These are phyloP conservation scores for Thunnus albacares DNA, from an alignment of 2,797 vertebrate species.

Conservation along the genomic window DNA sequence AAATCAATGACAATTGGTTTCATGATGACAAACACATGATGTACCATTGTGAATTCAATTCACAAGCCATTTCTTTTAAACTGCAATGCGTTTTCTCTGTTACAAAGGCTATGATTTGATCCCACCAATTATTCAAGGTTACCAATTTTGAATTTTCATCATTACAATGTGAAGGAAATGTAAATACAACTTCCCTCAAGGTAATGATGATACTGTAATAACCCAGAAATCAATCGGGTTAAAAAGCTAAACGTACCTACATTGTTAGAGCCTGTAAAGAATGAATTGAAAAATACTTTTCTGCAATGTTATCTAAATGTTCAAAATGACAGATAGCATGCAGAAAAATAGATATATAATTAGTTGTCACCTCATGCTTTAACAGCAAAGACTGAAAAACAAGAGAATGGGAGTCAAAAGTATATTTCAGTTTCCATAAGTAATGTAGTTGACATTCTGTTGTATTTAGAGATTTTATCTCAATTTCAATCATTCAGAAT, in stretches of 20 bases:
- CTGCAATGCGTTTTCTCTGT: neutral
- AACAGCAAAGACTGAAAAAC: neutral
- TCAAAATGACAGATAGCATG: neutral
- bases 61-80: neutral
- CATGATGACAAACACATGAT: neutral
- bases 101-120: neutral
- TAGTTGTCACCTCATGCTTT: neutral
- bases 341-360: neutral
- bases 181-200: neutral
- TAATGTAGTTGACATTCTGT: neutral
- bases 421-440: neutral
- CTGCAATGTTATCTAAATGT: neutral
- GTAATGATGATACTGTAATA: neutral
- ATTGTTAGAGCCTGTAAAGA: neutral
- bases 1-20: neutral
- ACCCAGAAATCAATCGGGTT: neutral
- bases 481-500: neutral
- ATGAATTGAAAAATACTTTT: neutral
- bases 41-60: neutral
- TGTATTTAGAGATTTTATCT: neutral
- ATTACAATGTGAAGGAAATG: neutral
- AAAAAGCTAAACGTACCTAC: neutral
- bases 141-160: constrained; percentile 1
- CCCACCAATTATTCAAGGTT: neutral
- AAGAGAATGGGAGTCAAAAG: neutral